Evolutionary conservation across 2,797 vertebrate genomes (phyloP), one percentile per base, ranked within the genome.

Genomic region (Chelidonichthys spinosus): DNA sequence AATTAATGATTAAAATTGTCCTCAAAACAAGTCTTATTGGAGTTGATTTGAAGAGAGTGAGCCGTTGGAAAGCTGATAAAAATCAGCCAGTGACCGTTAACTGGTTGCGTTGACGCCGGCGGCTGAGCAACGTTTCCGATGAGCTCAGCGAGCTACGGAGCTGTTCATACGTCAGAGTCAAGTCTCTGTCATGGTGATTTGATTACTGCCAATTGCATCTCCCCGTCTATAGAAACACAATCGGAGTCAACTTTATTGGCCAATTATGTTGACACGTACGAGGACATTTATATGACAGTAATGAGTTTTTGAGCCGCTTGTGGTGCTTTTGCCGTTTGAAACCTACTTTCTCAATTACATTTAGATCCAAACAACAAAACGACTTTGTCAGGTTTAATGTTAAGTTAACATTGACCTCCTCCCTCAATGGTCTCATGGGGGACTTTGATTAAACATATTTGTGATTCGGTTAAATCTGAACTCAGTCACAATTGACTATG

Each of bases 1-100:
- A 66, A 85, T 90, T 39, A 86, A 86, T 86, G 49, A 86, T 87
- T 85, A 78, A 86, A 78, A 86, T 74, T 65, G 69, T 56, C 55
- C 69, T 54, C 71, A 79, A 25, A 85, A 85, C 32, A 61, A 63
- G 49, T 70, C 17, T 78, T 78, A 85, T 65, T 84, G 77, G 44
- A 62, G 59, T 37, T 87, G 77, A 85, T 81, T 25, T 83, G 62
- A 72, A 80, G 71, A 81, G 56, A 80, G 59, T 69, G 81, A 87
- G 71, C 75, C 61, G 71, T 72, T 82, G 63, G 83, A 1, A 84
- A 80, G 49, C 74, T 36, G 67, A 81, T 69, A 3, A 68, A 75
- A 76, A 68, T 69, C 63, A 56, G 59, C 59, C 56, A 15, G 47
- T 1, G 37, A 72, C 69, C 5, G 44, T 35, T 36, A 18, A n/a